Evolutionary conservation across 2,888 invertebrate genomes (phyloP), one percentile per base, ranked within the genome.

Genomic region (Volucella bombylans): DNA sequence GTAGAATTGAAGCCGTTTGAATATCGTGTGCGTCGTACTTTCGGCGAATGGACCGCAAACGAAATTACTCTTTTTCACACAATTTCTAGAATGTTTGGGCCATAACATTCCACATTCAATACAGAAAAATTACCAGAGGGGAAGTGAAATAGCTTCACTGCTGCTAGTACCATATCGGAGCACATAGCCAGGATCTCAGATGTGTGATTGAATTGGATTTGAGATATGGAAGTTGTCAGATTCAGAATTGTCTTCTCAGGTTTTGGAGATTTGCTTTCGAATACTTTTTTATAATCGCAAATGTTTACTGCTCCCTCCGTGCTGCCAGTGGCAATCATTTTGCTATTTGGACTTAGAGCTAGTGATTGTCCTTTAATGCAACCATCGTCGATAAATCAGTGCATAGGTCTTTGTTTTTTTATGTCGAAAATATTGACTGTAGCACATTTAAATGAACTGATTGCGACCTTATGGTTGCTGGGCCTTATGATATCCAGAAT

Each of bases 221-320:
- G 92, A 1, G 94, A 94, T 85, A 97, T 95, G 64, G 93, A 92
- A 0, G 98, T 98, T 2, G 95, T 95, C 82, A 99, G 93, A 92
- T 98, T 97, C 88, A 95, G 92, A 49, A 98, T 92, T 0, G 94
- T 93, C 92, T 97, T 98, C 41, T 94, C 89, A 1, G 96, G 96
- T 49, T 91, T 88, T 1, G 96, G 96, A 14, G 90, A 88, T 64
- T 91, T 90, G 0, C 90, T 91, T n/a, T 91, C 89, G 18, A 95
- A 89, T 8, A 95, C 92, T 39, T 93, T 93, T 4, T 94, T 93
- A 12, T 94, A 93, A 77, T 96, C 94, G 90, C 99, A 99, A 4
- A 99, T 90, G 92, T 98, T 99, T 0, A 98, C 98, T 41, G 97
- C 96, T 43, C 99, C 99, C 89, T 97, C 96, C 69, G 94, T 93